These are phyloP conservation scores for Xiphophorus birchmanni DNA, from an alignment of 2,797 vertebrate species.

Conservation along the genomic window DNA sequence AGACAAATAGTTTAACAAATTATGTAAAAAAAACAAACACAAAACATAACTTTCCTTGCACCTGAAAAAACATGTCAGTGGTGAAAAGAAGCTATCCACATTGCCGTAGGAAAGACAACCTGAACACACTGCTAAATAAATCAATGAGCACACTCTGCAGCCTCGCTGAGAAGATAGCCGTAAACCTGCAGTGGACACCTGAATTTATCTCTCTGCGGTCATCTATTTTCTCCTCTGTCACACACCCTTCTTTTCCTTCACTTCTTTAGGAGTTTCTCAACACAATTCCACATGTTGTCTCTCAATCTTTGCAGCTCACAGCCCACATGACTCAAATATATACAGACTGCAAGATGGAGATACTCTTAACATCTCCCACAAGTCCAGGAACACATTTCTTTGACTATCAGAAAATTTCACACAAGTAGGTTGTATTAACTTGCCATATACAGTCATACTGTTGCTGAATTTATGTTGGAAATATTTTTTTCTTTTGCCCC, in stretches of 20 bases:
- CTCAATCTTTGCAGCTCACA: slow-evolving; percentile 18
- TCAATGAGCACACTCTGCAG: slow-evolving; percentile 13
- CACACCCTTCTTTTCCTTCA: background rate
- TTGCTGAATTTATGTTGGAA: slow-evolving; percentile 27
- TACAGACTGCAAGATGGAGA: slow-evolving; percentile 28
- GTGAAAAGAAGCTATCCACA: slow-evolving; percentile 21
- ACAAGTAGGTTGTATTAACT: slow-evolving; percentile 36
- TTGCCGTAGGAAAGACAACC: slow-evolving; percentile 38
- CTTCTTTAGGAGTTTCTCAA: background rate
- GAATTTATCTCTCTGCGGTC: slow-evolving; percentile 15
- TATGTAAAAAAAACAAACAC: slow-evolving; percentile 34
- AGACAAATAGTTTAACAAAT: slow-evolving; percentile 44
- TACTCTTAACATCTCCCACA: slow-evolving; percentile 37
- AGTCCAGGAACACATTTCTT: slow-evolving; percentile 22
- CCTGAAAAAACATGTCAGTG: slow-evolving; percentile 38
- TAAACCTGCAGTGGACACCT: slow-evolving; percentile 17
- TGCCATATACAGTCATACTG: slow-evolving; percentile 21
- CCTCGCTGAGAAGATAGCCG: slow-evolving; percentile 19
- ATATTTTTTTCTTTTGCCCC: slow-evolving; percentile 26
- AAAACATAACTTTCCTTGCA: slow-evolving; percentile 25
- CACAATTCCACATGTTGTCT: background rate
- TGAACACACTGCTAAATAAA: slow-evolving; percentile 46
- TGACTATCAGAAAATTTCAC: slow-evolving; percentile 39
- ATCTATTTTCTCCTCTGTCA: slow-evolving; percentile 1
- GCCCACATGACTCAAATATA: slow-evolving; percentile 21